Evolutionary conservation across 2,797 vertebrate species (phyloP), one percentile per base, ranked within the genome.

Genomic region (Cynopterus sphinx): DNA sequence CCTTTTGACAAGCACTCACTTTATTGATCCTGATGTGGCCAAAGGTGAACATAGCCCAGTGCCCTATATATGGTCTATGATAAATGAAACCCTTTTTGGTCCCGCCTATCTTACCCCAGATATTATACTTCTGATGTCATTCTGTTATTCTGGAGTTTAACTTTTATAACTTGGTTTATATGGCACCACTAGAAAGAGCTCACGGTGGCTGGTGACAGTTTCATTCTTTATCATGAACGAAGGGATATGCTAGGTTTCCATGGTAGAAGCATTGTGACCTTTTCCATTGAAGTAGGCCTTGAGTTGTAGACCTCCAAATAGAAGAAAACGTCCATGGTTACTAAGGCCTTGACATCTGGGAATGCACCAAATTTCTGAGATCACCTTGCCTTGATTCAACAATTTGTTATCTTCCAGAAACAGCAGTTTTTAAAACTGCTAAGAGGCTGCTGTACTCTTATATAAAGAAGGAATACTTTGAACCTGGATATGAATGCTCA

Each of bases 331-430:
- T 94, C 53, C 8, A 59, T 9, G 21, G 49, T 12, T 49, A 57
- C 53, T 67, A 2, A 92, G 57, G 89, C 33, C 15, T 0, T 84
- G 39, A 33, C 12, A 46, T 71, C 41, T 90, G 63, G 26, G 55
- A 93, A 67, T 75, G n/a, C 26, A 95, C 79, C 9, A 85, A 84
- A 81, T 90, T 90, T n/a, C 22, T 81, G 16, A 84, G 96, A 65
- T 13, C 53, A 79, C 22, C 59, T 59, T 77, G 41, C 19, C 22
- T n/a, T 79, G 17, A 83, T 55, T 26, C 43, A 81, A 43, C 84
- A 93, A 84, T 19, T 7, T 0, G 67, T 70, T 92, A 83, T 31
- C 1, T 41, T 0, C 0, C 70, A 36, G 68, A 88, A 24, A 6
- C 3, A 88, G 5, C 26, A 78, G 10, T 31, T 75, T 75, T 36